phyloP scores from a whole-genome alignment of 2,888 invertebrate genomes.

The Ptilodon capucinus region DNA sequence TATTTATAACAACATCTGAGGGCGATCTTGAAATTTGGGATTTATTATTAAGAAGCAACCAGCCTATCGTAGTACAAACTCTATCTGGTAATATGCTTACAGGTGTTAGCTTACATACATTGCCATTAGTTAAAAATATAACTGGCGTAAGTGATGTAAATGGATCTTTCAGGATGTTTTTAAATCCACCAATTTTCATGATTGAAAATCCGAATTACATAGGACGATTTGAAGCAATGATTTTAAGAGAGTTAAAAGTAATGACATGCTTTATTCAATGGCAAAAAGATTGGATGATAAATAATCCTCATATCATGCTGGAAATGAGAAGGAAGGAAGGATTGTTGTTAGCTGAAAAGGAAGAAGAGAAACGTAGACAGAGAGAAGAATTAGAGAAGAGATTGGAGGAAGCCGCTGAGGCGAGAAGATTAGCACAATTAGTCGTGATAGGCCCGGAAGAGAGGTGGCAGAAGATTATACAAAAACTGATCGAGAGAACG shows the following conservation, averaged over 20 bases:
- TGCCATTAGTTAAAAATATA: slow-evolving; percentile 81
- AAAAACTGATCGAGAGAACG: slow-evolving; percentile 84
- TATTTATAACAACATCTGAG: slow-evolving; percentile 87
- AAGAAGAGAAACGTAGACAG: slow-evolving; percentile 62
- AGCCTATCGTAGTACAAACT: slow-evolving; percentile 85
- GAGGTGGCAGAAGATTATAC: slow-evolving; percentile 85
- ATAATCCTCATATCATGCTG: slow-evolving; percentile 60
- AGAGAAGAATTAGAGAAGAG: slow-evolving; percentile 71
- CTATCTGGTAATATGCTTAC: slow-evolving; percentile 86
- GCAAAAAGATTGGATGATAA: slow-evolving; percentile 83
- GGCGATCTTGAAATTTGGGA: slow-evolving; percentile 93
- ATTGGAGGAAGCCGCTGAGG: slow-evolving; percentile 77
- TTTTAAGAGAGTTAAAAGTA: slow-evolving; percentile 78
- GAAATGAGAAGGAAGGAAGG: slow-evolving; percentile 70
- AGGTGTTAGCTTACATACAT: slow-evolving; percentile 82
- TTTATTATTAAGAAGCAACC: slow-evolving; percentile 86
- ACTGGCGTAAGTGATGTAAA: slow-evolving; percentile 87
- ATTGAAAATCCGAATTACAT: slow-evolving; percentile 65
- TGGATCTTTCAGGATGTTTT: slow-evolving; percentile 86
- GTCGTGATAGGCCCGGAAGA: slow-evolving; percentile 73
- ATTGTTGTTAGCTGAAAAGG: slow-evolving; percentile 66
- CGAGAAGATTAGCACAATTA: slow-evolving; percentile 63
- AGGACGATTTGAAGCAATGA: slow-evolving; percentile 65
- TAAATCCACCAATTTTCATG: slow-evolving; percentile 80
- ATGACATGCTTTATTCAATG: slow-evolving; percentile 79